phyloP scores from a whole-genome alignment of 2,113 vertebrate genomes.

The Rhadina sibilatrix region DNA sequence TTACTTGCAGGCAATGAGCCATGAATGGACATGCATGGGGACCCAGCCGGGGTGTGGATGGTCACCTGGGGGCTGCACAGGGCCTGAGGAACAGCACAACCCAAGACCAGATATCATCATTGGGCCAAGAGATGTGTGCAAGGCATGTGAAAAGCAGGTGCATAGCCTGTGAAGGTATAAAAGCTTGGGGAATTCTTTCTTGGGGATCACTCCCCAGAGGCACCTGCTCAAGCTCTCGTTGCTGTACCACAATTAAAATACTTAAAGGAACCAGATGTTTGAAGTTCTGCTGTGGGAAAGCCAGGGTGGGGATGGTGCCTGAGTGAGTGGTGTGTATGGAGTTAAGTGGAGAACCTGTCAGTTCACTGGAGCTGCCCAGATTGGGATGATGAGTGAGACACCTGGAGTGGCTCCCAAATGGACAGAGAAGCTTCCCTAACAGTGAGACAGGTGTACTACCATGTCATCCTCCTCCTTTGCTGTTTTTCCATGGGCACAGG shows the following conservation, averaged over 20 bases:
- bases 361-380: background rate
- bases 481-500: background rate
- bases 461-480: background rate
- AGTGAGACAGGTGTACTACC: background rate
- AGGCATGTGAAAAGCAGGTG: too few species aligned
- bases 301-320: background rate
- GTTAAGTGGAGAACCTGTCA: too few species aligned
- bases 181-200: background rate
- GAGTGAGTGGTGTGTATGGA: background rate
- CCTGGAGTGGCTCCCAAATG: background rate
- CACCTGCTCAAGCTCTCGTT: background rate
- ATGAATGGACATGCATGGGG: background rate
- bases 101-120: background rate
- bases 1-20: background rate
- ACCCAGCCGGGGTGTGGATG: rapidly evolving
- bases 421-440: background rate
- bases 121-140: background rate
- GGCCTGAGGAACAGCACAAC: background rate
- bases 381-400: background rate
- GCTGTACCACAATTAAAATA: background rate
- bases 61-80: background rate
- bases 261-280: background rate
- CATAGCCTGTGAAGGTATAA: background rate
- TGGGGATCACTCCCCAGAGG: background rate
- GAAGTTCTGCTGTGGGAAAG: background rate